These are phyloP conservation scores for Marasmarcha lunaedactyla DNA, from an alignment of 2,888 invertebrate species.

Conservation along the genomic window DNA sequence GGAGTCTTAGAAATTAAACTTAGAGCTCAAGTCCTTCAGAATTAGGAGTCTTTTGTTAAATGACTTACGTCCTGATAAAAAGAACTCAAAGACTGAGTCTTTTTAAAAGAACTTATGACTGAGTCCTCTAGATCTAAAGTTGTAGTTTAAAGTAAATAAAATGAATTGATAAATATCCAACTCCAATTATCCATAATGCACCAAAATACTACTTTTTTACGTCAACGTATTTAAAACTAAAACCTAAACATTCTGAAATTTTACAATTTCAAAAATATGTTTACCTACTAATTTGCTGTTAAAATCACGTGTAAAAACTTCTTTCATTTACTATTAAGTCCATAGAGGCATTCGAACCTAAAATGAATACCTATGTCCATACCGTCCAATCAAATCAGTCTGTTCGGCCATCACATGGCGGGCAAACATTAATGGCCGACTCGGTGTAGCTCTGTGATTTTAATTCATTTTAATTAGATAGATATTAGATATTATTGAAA, in stretches of 20 bases:
- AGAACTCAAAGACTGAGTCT: too few species aligned
- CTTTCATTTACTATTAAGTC: slow-evolving; percentile 10
- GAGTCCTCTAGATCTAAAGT: too few species aligned
- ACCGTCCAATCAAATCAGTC: slow-evolving; percentile 7
- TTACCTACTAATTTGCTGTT: slow-evolving; percentile 2
- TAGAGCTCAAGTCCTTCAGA: too few species aligned
- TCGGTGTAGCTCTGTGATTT: neutral
- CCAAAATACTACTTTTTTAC: slow-evolving; percentile 1
- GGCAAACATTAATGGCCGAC: slow-evolving; percentile 3
- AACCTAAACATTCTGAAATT: slow-evolving; percentile 3
- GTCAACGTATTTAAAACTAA: slow-evolving; percentile 1
- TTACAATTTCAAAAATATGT: slow-evolving; percentile 7
- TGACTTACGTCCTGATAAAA: too few species aligned
- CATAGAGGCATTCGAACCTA: slow-evolving; percentile 9
- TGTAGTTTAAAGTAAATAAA: too few species aligned
- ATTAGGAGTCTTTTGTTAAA: too few species aligned
- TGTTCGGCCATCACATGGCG: slow-evolving; percentile 9
- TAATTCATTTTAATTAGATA: slow-evolving; percentile 9
- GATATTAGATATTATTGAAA: slow-evolving; percentile 7
- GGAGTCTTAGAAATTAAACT: too few species aligned
- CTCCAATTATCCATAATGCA: slow-evolving; percentile 6
- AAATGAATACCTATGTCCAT: slow-evolving; percentile 10
- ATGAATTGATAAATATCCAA: slow-evolving; percentile 8
- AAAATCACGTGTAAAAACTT: slow-evolving; percentile 6
- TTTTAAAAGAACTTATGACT: too few species aligned